Conservation (phyloP, 2,888 invertebrate genomes). For the Allygus modestus region DNA sequence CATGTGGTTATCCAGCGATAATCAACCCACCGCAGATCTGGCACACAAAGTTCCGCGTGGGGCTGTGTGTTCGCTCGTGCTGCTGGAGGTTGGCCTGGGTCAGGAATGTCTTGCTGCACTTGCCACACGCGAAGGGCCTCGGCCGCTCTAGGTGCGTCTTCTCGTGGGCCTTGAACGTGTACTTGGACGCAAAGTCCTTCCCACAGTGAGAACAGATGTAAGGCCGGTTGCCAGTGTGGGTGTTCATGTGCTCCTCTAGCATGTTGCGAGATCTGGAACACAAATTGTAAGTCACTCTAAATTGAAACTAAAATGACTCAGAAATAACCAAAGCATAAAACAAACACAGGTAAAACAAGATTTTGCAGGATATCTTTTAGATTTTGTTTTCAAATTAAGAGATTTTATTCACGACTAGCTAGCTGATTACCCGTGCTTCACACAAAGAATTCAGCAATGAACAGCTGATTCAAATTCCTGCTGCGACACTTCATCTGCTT, state of each 20-base stretch:
- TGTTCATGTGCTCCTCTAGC: conserved; percentile 85
- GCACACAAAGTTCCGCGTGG: conserved; percentile 83
- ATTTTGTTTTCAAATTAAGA: no score
- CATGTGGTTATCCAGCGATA: no score
- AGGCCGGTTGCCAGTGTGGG: conserved; percentile 83
- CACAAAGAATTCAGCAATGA: no score
- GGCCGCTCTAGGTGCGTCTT: conserved; percentile 85
- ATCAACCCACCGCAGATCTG: conserved; percentile 80
- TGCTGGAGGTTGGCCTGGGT: conserved; percentile 87
- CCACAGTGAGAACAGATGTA: conserved; percentile 82
- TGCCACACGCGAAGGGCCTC: conserved; percentile 82
- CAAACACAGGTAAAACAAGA: no score
- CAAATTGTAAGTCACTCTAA: conserved; percentile 47
- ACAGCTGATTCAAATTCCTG: no score
- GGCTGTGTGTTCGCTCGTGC: conserved; percentile 86
- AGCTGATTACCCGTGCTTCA: no score
- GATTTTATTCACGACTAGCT: no score
- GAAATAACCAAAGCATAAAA: not conserved
- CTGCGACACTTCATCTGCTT: no score
- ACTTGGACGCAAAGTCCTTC: conserved; percentile 88
- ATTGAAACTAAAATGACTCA: no score
- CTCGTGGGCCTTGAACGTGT: conserved; percentile 85
- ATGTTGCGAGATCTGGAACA: conserved; percentile 80
- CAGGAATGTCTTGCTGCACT: conserved; percentile 85
- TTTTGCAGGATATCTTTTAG: no score